phyloP scores from a whole-genome alignment of 2,888 invertebrate genomes.

The Ophraella communa region DNA sequence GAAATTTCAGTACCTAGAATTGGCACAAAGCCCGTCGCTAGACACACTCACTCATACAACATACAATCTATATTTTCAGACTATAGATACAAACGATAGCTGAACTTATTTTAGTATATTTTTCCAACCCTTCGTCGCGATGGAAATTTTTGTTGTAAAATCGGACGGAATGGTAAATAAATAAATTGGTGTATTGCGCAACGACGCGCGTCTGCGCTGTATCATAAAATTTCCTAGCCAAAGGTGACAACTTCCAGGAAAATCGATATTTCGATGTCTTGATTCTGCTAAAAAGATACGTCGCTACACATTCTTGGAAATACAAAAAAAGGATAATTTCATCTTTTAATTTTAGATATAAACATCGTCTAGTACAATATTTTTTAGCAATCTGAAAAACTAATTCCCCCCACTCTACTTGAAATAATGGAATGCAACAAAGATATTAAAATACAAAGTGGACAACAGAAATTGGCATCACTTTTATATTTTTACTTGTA shows the following conservation, averaged over 20 bases:
- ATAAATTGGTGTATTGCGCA: background rate
- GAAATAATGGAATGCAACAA: too few species aligned
- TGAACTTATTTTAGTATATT: background rate
- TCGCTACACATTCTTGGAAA: background rate
- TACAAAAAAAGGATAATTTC: background rate
- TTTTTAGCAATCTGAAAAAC: too few species aligned
- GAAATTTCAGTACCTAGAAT: slow-evolving; percentile 14
- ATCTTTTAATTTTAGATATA: too few species aligned
- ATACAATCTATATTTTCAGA: slow-evolving; percentile 11
- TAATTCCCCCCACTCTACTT: too few species aligned
- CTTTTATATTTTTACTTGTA: too few species aligned
- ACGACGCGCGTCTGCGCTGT: background rate
- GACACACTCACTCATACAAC: slow-evolving; percentile 5
- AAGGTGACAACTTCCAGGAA: background rate
- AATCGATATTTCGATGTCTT: background rate
- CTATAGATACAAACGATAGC: background rate
- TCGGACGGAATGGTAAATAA: background rate
- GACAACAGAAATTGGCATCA: too few species aligned
- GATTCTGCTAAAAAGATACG: background rate
- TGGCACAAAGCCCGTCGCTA: slow-evolving; percentile 13
- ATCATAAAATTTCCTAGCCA: background rate
- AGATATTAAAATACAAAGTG: too few species aligned
- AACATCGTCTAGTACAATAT: too few species aligned
- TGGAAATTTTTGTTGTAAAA: background rate
- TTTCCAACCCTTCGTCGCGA: background rate